A percentile compares a stretch with the other conserved stretches of the same genome.
Conservation (phyloP, 2,888 invertebrate genomes). For the Pyralis farinalis region DNA sequence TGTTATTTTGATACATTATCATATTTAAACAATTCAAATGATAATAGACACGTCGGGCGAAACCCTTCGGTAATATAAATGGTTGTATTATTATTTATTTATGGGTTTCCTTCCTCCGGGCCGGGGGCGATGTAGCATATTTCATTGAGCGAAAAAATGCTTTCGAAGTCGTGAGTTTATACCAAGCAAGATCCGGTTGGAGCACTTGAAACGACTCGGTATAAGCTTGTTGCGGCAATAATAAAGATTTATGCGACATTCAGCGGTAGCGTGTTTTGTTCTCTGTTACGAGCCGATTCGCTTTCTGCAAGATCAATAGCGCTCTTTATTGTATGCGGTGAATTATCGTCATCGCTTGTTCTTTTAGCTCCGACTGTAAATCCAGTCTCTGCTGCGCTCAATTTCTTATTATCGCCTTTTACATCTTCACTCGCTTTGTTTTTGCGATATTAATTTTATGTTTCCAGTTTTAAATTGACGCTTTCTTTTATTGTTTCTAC, state of each 20-base stretch:
- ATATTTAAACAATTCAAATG: conserved; percentile 81
- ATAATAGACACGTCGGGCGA: conserved; percentile 79
- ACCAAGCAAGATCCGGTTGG: conserved; percentile 69
- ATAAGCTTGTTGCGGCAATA: conserved; percentile 79
- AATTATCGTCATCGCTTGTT: conserved; percentile 67
- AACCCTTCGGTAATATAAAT: conserved; percentile 81
- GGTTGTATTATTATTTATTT: conserved; percentile 81
- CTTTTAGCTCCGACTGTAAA: conserved; percentile 60
- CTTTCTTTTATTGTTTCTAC: conserved; percentile 7
- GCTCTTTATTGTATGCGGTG: conserved; percentile 71
- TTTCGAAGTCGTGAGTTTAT: conserved; percentile 74
- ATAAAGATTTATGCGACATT: conserved; percentile 80
- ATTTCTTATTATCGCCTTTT: conserved; percentile 68
- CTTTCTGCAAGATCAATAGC: conserved; percentile 77
- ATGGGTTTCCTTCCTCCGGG: conserved; percentile 75
- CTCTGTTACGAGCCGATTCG: conserved; percentile 76
- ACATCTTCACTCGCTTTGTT: conserved; percentile 51
- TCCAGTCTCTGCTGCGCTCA: conserved; percentile 50
- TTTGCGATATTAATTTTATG: conserved; percentile 43
- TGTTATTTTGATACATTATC: conserved; percentile 80
- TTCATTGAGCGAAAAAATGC: conserved; percentile 78
- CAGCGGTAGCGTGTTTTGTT: conserved; percentile 79
- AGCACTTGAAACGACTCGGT: conserved; percentile 75
- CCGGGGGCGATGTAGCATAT: conserved; percentile 74
- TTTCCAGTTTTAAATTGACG: conserved; percentile 31